Evolutionary conservation across 2,113 vertebrate species (phyloP), one percentile per base, ranked within the genome.

Genomic region (Benitochromis conjunctus): DNA sequence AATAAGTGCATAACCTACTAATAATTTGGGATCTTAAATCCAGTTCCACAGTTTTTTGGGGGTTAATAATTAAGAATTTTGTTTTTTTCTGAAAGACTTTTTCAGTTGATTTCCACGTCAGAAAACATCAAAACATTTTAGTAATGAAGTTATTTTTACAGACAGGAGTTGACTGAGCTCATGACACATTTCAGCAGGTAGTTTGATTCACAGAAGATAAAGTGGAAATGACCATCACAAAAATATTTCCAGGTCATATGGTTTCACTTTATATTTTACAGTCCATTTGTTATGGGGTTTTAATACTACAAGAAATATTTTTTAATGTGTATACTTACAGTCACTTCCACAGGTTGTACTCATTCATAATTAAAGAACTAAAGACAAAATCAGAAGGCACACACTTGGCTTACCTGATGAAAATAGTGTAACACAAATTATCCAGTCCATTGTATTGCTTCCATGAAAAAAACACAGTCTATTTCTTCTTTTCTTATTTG

Each of bases 381-480:
- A 29, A 60, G 5, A 80, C 6, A 79, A 43, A 62, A 69, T 57
- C 3, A 18, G 9, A 3, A 80, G 5, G 4, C 29, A 48, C 6
- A 77, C 71, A 46, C n/a, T 29, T 55, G 12, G 84, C 93, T 88
- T 91, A 95, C 94, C 94, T 82, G 91, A 87, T 36, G 88, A 81
- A 8, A 88, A 66, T 14, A 93, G 4, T 46, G 66, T 18, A 5
- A 78, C 13, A 31, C 16, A 38, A 43, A 87, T 84, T 12, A 79
- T 85, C 84, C 83, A 26, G 46, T 86, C 88, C 94, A 95, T 95
- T 86, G 31, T 89, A 24, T 13, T 19, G 12, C 11, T 87, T 54
- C 60, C 57, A 83, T 89, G 19, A 13, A 71, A 77, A 85, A 62
- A 9, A 29, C 18, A 5, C 1, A 13, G 11, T 56, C 11, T 56